Evolutionary conservation across 2,888 invertebrate genomes (phyloP), one percentile per base, ranked within the genome.

Genomic region (Meiosimyza platycephala): DNA sequence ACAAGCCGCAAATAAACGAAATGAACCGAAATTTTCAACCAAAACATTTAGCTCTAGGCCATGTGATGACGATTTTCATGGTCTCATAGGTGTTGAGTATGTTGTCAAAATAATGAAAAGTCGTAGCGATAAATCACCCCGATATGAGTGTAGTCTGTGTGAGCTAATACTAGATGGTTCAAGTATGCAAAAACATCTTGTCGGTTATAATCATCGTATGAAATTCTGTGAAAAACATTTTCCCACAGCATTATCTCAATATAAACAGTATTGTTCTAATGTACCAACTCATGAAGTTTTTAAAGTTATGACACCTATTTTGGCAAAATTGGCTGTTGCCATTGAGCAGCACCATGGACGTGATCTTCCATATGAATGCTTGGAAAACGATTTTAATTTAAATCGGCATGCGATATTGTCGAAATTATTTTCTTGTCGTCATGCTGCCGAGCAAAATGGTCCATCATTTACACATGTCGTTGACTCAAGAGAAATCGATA

Each of bases 281-380:
- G 89, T 91, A 78, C 82, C 88, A 0, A 72, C 79, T 12, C 55
- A 78, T 59, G 79, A 82, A 55, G 67, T 77, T 2, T 79, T 76
- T 71, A 82, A 81, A 72, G 78, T 89, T 82, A 80, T 89, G 87
- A 85, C 87, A 80, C 82, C 84, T 7, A 84, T 88, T 22, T 88
- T 91, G 74, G 90, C 90, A 69, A 90, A 90, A 74, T 83, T 89
- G 74, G 90, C 92, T 66, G 90, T 91, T 85, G 92, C 93, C 79
- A 91, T 95, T 80, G 94, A 94, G 85, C 90, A 91, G 83, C 91
- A 91, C 81, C 93, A 91, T 84, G 95, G 95, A 2, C 90, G 94
- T 63, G 87, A 93, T 81, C 89, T 88, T 71, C 93, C 94, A 1
- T 89, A 92, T 78, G 89, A 91, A 79, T 91, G 93, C 76, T 91